These are phyloP conservation scores for Microtus richardsoni DNA, from an alignment of 2,113 vertebrate genomes.

Conservation along the genomic window DNA sequence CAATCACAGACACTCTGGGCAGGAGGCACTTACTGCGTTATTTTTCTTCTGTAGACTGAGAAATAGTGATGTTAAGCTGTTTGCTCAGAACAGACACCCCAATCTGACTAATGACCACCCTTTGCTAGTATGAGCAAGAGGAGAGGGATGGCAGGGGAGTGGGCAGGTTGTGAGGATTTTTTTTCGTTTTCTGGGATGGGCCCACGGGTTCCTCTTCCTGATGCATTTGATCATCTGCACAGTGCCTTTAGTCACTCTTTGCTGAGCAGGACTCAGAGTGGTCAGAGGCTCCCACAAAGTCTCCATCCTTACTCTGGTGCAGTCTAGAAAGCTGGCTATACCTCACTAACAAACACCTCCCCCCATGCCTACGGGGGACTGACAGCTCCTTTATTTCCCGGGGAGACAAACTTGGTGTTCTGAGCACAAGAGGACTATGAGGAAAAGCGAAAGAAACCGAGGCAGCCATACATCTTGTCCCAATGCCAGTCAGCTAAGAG, in stretches of 20 bases:
- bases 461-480: neutral
- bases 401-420: neutral
- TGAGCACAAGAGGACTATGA: neutral
- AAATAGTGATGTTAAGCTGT: neutral
- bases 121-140: fast-evolving
- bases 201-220: neutral
- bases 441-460: neutral
- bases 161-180: neutral
- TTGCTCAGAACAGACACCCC: neutral
- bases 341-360: fast-evolving
- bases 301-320: neutral
- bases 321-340: neutral
- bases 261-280: neutral
- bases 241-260: neutral
- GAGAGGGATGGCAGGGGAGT: neutral
- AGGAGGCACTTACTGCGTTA: neutral
- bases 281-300: neutral
- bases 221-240: neutral
- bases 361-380: neutral
- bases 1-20: neutral
- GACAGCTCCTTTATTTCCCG: neutral
- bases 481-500: neutral
- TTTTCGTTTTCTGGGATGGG: neutral
- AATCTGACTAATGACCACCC: neutral
- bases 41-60: neutral